These are phyloP conservation scores for Micropoecilia bifurca DNA, from an alignment of 2,797 vertebrate genomes.

Conservation along the genomic window DNA sequence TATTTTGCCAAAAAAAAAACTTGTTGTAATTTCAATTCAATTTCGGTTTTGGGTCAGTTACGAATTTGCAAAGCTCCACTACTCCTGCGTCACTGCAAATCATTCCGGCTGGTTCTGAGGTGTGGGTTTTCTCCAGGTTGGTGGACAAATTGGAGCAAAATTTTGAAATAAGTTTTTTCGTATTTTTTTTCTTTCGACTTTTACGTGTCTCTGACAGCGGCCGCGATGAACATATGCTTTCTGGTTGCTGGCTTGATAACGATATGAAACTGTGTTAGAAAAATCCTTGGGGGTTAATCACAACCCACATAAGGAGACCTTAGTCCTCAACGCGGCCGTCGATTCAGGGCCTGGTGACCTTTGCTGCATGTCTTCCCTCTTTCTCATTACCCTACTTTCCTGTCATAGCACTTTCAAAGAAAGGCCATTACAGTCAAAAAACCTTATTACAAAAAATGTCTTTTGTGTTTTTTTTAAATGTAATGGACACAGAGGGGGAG, in stretches of 20 bases:
- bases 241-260: neutral
- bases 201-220: neutral
- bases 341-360: no score
- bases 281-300: neutral
- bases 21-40: neutral
- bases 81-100: neutral
- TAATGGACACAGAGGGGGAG: no score
- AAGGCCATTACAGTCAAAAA: no score
- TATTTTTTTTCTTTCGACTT: neutral
- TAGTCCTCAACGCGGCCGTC: no score
- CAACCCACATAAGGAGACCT: no score
- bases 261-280: no score
- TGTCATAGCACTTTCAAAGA: no score
- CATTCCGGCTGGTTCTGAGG: neutral
- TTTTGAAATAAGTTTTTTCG: neutral
- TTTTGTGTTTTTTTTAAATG: no score
- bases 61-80: neutral
- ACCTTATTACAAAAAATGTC: no score
- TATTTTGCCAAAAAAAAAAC: neutral
- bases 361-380: no score
- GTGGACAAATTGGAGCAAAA: neutral
- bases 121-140: neutral
- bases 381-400: no score
- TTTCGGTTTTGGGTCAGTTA: conserved; percentile 6
- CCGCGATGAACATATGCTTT: neutral